Evolutionary conservation across 2,797 vertebrate genomes (phyloP), one percentile per base, ranked within the genome.

Genomic region (Labroides dimidiatus): DNA sequence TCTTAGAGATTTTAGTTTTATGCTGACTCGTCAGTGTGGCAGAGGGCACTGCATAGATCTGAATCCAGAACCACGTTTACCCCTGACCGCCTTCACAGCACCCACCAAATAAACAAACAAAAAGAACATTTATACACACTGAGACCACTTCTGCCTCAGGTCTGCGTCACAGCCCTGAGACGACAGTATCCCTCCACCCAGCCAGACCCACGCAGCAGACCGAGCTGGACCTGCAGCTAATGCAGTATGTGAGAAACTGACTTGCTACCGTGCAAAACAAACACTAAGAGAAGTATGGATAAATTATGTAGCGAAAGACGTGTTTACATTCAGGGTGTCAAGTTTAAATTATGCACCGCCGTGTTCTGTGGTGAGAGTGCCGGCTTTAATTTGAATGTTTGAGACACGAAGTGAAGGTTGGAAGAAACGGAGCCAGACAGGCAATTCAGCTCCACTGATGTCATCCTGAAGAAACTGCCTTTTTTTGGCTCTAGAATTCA

Each of bases 301-400:
- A 84, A 90, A 89, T 89, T 64, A 88, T 82, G 85, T 81, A 84
- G 82, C 69, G 75, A 91, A 81, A 89, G 89, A 90, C 65, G 54
- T 90, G 90, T 91, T 92, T 91, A 91, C 67, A 50, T 88, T 89
- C 52, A 82, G 72, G 82, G 90, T 91, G 91, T 93, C 90, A 81
- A 85, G 87, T 89, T 90, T 87, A 88, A 91, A 92, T 93, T 84
- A 89, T 81, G 85, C 80, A 61, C 87, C 42, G 77, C 60, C 37
- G 87, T 73, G 77, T 80, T 84, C 84, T 85, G 86, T 58, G 87
- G 89, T 89, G 67, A 66, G 69, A 47, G 66, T 86, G 88, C 72
- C 85, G 50, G 71, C 11, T 86, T 77, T 87, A 88, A 91, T 91
- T 92, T 90, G 80, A 77, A 78, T 78, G 81, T 90, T 87, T 88